Percentiles rank a stretch among this genome's conserved stretches.
phyloP scores from a whole-genome alignment of 2,888 invertebrate species.

The Listrodromus nycthemerus region DNA sequence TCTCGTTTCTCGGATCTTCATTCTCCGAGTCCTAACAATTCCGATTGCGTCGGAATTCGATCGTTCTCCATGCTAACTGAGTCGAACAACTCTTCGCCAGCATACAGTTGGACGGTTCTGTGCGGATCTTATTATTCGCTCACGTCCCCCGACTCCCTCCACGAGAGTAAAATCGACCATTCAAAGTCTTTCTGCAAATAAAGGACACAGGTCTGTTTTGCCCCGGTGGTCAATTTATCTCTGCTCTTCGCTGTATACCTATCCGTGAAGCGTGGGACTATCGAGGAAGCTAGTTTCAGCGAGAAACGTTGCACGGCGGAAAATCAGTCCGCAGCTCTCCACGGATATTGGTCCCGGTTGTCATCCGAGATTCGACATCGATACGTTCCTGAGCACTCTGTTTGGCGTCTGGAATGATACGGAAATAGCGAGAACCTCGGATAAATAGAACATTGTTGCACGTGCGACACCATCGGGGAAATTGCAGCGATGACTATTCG shows the following conservation, averaged over 20 bases:
- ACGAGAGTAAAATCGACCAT: background rate
- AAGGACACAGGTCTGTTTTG: background rate
- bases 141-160: background rate
- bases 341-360: slow-evolving; percentile 25
- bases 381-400: slow-evolving; percentile 1
- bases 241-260: background rate
- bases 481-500: background rate
- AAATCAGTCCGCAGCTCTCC: slow-evolving; percentile 8
- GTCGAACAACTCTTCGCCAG: slow-evolving; percentile 24
- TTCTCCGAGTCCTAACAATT: slow-evolving; percentile 34
- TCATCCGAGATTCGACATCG: slow-evolving; percentile 21
- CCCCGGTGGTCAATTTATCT: background rate
- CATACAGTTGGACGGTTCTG: slow-evolving; percentile 10
- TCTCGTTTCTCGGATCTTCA: slow-evolving; percentile 24
- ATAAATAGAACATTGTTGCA: background rate
- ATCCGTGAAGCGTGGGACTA: background rate
- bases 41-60: slow-evolving; percentile 40
- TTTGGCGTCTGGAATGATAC: background rate
- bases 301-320: background rate
- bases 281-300: background rate
- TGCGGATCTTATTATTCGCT: slow-evolving; percentile 13
- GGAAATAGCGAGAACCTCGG: background rate
- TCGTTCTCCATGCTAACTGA: slow-evolving; percentile 15
- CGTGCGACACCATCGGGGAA: background rate
- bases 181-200: too few relatives aligned